Percentiles rank a stretch among this genome's conserved stretches.
phyloP scores from a whole-genome alignment of 2,888 invertebrate genomes.

The Lycaena phlaeas region DNA sequence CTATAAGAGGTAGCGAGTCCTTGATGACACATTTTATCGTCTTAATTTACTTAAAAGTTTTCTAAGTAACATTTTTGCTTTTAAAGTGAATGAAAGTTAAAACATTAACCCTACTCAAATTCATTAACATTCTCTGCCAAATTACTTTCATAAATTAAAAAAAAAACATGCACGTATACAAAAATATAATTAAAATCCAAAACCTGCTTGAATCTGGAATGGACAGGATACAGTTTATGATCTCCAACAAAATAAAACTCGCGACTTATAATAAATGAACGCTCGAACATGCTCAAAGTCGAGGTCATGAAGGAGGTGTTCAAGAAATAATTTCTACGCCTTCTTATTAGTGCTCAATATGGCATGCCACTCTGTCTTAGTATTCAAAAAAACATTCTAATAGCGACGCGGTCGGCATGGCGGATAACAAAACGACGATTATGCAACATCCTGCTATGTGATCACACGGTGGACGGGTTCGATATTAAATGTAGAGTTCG shows the following conservation, averaged over 20 bases:
- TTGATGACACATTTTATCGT: constrained; percentile 42
- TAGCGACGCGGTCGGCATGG: constrained; percentile 52
- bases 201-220: constrained; percentile 8
- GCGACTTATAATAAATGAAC: constrained; percentile 15
- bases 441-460: constrained; percentile 68
- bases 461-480: constrained; percentile 39
- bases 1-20: background rate
- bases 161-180: background rate
- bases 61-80: constrained; percentile 7
- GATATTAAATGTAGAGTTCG: constrained; percentile 51
- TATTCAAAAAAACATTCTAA: constrained; percentile 63
- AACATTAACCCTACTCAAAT: too few relatives aligned
- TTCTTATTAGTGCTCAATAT: constrained; percentile 40
- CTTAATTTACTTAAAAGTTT: constrained; percentile 56
- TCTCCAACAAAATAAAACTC: constrained; percentile 14
- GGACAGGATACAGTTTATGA: constrained; percentile 18
- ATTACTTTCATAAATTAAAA: constrained; percentile 1
- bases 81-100: constrained; percentile 10
- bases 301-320: constrained; percentile 11
- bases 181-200: constrained; percentile 4
- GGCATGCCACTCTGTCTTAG: constrained; percentile 29
- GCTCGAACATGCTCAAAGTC: constrained; percentile 12
- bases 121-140: too few relatives aligned
- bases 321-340: constrained; percentile 24
- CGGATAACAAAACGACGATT: constrained; percentile 68